phyloP scores from a whole-genome alignment of 2,888 invertebrate species.

The Philhelius pedissequus region DNA sequence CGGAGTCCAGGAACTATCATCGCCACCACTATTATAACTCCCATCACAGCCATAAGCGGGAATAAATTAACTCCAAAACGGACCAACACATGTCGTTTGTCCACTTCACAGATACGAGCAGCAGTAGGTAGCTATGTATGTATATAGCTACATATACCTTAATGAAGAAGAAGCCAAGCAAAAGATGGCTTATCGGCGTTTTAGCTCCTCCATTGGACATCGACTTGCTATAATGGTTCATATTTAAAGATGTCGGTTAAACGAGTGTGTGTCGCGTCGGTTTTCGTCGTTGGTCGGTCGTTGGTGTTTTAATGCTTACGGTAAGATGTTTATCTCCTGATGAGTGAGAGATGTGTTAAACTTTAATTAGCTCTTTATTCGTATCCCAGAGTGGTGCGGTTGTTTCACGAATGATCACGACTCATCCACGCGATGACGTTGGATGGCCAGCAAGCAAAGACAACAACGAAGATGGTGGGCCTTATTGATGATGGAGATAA shows the following conservation, averaged over 20 bases:
- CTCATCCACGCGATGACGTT: not conserved
- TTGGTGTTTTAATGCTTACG: conserved; percentile 61
- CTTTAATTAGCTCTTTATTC: conserved; percentile 63
- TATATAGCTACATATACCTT: not conserved
- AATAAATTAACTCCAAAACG: conserved; percentile 60
- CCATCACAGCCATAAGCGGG: conserved; percentile 34
- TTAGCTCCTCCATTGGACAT: conserved; percentile 30
- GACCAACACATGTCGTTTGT: conserved; percentile 64
- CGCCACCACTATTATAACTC: not conserved
- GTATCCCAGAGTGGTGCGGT: conserved; percentile 7
- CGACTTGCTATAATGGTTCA: conserved; percentile 1
- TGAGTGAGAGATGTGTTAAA: conserved; percentile 59
- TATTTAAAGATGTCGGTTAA: conserved; percentile 33
- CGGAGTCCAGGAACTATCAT: conserved; percentile 15
- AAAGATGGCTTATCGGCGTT: conserved; percentile 60
- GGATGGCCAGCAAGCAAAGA: not conserved
- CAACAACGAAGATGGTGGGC: not conserved
- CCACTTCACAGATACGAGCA: conserved; percentile 23
- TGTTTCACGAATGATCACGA: not conserved
- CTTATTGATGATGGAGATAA: conserved; percentile 30
- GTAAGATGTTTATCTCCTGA: conserved; percentile 61
- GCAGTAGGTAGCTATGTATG: not conserved
- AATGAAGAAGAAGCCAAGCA: not conserved
- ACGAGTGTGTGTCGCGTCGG: not conserved
- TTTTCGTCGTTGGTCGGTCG: not conserved